Evolutionary conservation across 2,888 invertebrate genomes (phyloP), one percentile per base, ranked within the genome.

Genomic region (Copidosoma aretas): DNA sequence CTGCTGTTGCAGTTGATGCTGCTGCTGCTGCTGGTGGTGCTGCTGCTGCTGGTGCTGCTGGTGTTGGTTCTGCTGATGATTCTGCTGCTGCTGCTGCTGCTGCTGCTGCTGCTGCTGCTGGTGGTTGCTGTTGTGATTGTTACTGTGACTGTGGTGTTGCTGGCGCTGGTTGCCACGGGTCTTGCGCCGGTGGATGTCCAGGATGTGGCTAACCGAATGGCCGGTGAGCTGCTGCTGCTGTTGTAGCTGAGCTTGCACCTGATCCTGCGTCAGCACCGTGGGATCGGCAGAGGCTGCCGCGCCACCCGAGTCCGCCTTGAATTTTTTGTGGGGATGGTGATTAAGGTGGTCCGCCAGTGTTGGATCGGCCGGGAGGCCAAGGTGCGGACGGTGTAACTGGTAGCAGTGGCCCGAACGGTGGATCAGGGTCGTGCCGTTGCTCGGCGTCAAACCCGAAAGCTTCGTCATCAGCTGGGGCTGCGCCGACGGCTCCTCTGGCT

Each of bases 381-480:
- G 79, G 72, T 84, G 84, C 57, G 84, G 84, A 73, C 83, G 83
- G 74, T 85, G 84, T 68, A 85, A 80, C 74, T 83, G 84, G 70
- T 85, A 82, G 76, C 84, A 84, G 73, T 85, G 86, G 60, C 86
- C 86, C 70, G 86, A 86, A 73, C 86, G 63, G 85, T 86, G 62
- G 32, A 71, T 71, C n/a, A 71, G 67, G 25, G 70, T 71, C 54
- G 71, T 71, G 63, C 63, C 65, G 71, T 66, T 60, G 62, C 67
- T 65, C 74, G 86, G 79, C 80, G 87, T 80, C 75, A 86, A 86
- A 76, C 87, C 86, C 76, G 90, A 87, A 77, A 88, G 82, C 81
- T 88, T 87, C 73, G 88, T 88, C 83, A 86, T 87, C 80, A 87
- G 82, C 82, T 64, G 49, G 32, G 32, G 32, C 64, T 49, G 64